phyloP scores from a whole-genome alignment of 2,797 vertebrate genomes.

The Myoxocephalus aenaeus region DNA sequence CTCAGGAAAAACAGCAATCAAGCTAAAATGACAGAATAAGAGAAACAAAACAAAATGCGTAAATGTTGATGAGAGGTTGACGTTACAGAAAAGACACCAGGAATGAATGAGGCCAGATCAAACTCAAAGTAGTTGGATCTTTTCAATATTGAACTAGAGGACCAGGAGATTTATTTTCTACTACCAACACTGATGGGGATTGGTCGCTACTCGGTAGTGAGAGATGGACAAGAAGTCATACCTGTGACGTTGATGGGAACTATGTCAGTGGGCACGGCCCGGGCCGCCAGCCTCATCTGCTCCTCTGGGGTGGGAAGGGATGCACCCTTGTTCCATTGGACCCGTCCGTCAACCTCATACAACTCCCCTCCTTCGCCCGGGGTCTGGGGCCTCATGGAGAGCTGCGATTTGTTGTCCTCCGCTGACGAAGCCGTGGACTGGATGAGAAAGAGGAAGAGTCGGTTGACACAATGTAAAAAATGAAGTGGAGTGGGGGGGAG shows the following conservation, averaged over 20 bases:
- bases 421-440: slow-evolving; percentile 82
- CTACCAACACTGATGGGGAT: slow-evolving; percentile 8
- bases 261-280: slow-evolving; percentile 92
- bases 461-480: slow-evolving; percentile 29
- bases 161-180: slow-evolving; percentile 11
- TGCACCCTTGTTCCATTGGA: slow-evolving; percentile 78
- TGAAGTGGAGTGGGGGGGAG: background rate
- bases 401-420: slow-evolving; percentile 83
- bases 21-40: background rate
- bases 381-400: slow-evolving; percentile 87
- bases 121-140: slow-evolving; percentile 23
- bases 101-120: slow-evolving; percentile 20
- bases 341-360: slow-evolving; percentile 73
- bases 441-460: slow-evolving; percentile 54
- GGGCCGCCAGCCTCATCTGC: slow-evolving; percentile 94
- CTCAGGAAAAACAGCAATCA: background rate
- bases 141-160: slow-evolving; percentile 19
- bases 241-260: slow-evolving; percentile 95
- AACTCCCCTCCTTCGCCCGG: slow-evolving; percentile 71
- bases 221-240: slow-evolving; percentile 70
- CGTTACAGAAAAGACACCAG: background rate
- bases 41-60: slow-evolving; percentile 25
- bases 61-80: slow-evolving; percentile 17
- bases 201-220: slow-evolving; percentile 20
- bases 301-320: slow-evolving; percentile 89